Conservation (phyloP, 2,797 vertebrate species). For the Syngnathus acus region DNA sequence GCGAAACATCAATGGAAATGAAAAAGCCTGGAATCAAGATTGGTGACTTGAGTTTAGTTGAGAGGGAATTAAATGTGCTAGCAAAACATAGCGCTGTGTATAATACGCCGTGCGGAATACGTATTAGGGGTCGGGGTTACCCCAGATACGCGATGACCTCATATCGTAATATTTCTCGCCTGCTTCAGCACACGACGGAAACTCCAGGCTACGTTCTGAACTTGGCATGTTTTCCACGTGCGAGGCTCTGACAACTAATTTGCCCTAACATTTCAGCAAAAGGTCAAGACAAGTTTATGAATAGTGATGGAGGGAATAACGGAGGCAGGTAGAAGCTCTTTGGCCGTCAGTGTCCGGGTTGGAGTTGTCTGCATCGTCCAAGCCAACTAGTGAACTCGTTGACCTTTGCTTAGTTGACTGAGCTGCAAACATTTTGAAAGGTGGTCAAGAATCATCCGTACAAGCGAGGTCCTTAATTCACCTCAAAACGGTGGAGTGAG, state of each 20-base stretch:
- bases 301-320: constrained; percentile 47
- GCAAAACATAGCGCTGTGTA: constrained; percentile 44
- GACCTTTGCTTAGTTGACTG: constrained; percentile 45
- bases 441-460: neutral
- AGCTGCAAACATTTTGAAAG: constrained; percentile 2
- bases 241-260: constrained; percentile 67
- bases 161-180: neutral
- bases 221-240: constrained; percentile 57
- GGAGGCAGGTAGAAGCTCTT: constrained; percentile 38
- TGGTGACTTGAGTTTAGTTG: neutral
- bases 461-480: neutral
- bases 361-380: constrained; percentile 37
- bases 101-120: constrained; percentile 26
- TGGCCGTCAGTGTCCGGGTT: constrained; percentile 48
- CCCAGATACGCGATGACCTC: neutral
- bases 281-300: constrained; percentile 65
- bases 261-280: constrained; percentile 69
- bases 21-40: neutral
- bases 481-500: neutral
- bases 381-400: constrained; percentile 36
- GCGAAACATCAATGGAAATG: neutral
- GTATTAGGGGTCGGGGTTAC: too few species aligned
- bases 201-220: constrained; percentile 1
- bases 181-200: neutral
- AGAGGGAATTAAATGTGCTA: constrained; percentile 38